Evolutionary conservation across 1,140 invertebrate species (phyloP), one percentile per base, ranked within the genome.

Genomic region (Triops longicaudatus): DNA sequence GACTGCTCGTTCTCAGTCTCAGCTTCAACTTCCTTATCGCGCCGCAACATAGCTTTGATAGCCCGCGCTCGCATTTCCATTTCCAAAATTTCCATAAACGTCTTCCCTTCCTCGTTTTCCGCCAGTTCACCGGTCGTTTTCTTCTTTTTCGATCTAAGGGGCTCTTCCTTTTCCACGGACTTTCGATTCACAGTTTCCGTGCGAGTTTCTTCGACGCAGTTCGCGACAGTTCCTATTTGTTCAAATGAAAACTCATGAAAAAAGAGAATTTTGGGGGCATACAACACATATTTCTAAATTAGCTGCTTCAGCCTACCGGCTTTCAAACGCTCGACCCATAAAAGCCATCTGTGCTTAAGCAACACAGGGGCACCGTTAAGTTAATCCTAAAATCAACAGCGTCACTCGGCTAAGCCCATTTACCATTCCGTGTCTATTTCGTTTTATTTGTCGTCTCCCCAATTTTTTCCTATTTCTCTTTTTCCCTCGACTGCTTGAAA

Each of bases 61-160:
- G 85, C 85, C 42, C 85, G 80, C 0, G 85, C 85, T 80, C 86
- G 83, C 85, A 86, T 86, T 79, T 86, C 84, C 71, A 86, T 80
- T 78, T 86, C 86, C 72, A 86, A 79, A 10, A 86, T 82, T 79
- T 86, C 86, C 83, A 86, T 83, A 76, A 84, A 82, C 44, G 79
- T 81, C 73, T 80, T 80, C 7, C 77, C 78, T 44, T 76, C 41
- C 27, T 76, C 28, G 27, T 44, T 44, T 50, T 44, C 75, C 22
- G 42, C 27, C 31, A 10, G 1, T 28, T 27, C 27, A 27, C 73
- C 12, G 31, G n/a, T n/a, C 31, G 5, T 74, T 28, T 17, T n/a
- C 26, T 42, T 26, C 44, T 44, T 28, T 26, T 44, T 43, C 7
- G n/a, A 6, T 28, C 28, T 26, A 43, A 12, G 9, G n/a, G 27